Base-by-base conservation (phyloP, 2,113 vertebrate species). In the Antechinus stuartii region DNA sequence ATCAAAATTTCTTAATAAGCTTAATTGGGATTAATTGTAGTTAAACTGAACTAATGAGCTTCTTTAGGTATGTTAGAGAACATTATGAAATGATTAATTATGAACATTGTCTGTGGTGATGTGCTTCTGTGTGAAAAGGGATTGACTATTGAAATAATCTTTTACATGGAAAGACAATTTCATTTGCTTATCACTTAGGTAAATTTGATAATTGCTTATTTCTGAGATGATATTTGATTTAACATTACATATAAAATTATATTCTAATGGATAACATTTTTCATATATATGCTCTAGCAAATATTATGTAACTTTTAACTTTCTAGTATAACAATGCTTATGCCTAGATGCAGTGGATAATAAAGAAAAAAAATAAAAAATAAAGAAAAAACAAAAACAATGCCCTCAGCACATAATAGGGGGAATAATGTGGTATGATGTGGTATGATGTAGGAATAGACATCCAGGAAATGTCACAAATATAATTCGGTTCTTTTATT, bases 281-380 rank as follows among this genome's bases (percentile, higher is more conserved):
- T 50, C 92, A 55, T 56, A 55, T 0, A 94, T 68, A 93, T 96
- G 5, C 61, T 92, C 11, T 93, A 90, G 95, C 92, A 95, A 93
- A 94, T 95, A 16, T 89, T 90, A 89, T 54, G 22, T 61, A n/a
- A 93, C 8, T 92, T 12, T 57, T 55, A 84, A 42, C 68, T 42
- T 23, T 42, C n/a, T 42, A 42, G 16, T 84, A 22, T 84, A 42
- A 42, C 16, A 42, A 7, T 84, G 16, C 6, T 19, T 23, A 1
- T 42, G n/a, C 68, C 68, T n/a, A 19, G 4, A 7, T 16, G 7
- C 35, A 76, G 6, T 76, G 61, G 16, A n/a, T 76, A 16, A n/a
- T n/a, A 76, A 84, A 22, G 14, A 76, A 84, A 57, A 57, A 42
- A 42, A 42, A 42, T 42, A 42, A 42, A 42, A 42, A 42, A 42